phyloP scores from a whole-genome alignment of 92 coral and sea anemone genomes.

The Epizoanthus ramosus region DNA sequence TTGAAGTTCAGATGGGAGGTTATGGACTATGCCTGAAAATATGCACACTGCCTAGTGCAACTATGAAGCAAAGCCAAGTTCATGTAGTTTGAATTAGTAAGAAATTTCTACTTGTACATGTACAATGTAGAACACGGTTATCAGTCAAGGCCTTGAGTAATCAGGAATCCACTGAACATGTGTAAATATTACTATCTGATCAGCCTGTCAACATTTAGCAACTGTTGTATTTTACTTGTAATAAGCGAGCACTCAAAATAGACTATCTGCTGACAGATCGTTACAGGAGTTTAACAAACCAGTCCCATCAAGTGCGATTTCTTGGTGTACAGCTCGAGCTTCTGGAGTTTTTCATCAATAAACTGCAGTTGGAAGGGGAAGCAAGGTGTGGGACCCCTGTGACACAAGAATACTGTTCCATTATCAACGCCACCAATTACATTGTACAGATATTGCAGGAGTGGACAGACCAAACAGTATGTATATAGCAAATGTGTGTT shows the following conservation, averaged over 20 bases:
- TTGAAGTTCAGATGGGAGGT: no score
- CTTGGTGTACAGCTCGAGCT: slow-evolving; percentile 83
- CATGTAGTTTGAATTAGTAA: no score
- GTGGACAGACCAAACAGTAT: slow-evolving; percentile 96
- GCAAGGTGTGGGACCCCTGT: slow-evolving; percentile 61
- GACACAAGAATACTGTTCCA: slow-evolving; percentile 74
- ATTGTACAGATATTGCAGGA: slow-evolving; percentile 79
- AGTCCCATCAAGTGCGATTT: slow-evolving; percentile 67
- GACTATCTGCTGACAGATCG: slow-evolving; percentile 62
- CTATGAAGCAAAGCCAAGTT: no score
- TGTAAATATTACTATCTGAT: no score
- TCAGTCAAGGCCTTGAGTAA: not conserved
- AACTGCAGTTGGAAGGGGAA: slow-evolving; percentile 64
- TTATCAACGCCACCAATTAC: slow-evolving; percentile 81
- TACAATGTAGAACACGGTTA: not conserved
- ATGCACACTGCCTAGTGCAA: no score
- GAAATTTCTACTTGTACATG: no score
- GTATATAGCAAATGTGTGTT: slow-evolving; percentile 9
- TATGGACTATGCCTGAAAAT: no score
- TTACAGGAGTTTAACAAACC: slow-evolving; percentile 74
- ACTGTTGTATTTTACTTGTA: no score
- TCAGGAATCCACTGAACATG: no score
- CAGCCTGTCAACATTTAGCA: no score
- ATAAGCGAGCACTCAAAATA: no score
- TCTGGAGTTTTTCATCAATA: slow-evolving; percentile 68